Evolutionary conservation across 1,140 invertebrate species (phyloP).

Genomic region (Pseudomyrmex dendroicus): DNA sequence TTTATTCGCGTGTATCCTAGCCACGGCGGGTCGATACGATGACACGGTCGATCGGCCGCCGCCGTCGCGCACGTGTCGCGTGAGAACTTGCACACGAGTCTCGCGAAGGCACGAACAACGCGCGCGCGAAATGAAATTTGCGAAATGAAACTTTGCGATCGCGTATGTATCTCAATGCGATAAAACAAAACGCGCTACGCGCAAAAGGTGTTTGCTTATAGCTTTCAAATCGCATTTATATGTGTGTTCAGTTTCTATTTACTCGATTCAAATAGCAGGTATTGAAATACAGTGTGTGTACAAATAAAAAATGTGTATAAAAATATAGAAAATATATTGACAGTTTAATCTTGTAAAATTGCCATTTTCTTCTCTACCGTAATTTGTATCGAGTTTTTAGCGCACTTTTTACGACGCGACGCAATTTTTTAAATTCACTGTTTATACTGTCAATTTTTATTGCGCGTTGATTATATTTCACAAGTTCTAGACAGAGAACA

Average conservation of each 20-base stretch:
- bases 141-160: constrained; percentile 39
- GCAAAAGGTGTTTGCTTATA: neutral
- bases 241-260: neutral
- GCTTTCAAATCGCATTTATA: neutral
- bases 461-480: no score
- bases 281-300: neutral
- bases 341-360: no score
- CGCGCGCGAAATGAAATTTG: neutral
- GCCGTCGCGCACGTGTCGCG: neutral
- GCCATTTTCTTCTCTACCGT: no score
- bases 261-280: neutral
- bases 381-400: no score
- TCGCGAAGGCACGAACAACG: constrained; percentile 1
- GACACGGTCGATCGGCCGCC: constrained; percentile 42
- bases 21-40: constrained; percentile 57
- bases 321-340: neutral
- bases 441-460: no score
- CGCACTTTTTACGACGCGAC: no score
- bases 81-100: constrained; percentile 32
- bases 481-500: no score
- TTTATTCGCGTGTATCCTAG: constrained; percentile 60
- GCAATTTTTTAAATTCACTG: no score
- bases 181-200: neutral
- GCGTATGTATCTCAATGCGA: neutral
- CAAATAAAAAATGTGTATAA: neutral